These are phyloP conservation scores for Parus major DNA, from an alignment of 2,113 vertebrate genomes.

Conservation along the genomic window DNA sequence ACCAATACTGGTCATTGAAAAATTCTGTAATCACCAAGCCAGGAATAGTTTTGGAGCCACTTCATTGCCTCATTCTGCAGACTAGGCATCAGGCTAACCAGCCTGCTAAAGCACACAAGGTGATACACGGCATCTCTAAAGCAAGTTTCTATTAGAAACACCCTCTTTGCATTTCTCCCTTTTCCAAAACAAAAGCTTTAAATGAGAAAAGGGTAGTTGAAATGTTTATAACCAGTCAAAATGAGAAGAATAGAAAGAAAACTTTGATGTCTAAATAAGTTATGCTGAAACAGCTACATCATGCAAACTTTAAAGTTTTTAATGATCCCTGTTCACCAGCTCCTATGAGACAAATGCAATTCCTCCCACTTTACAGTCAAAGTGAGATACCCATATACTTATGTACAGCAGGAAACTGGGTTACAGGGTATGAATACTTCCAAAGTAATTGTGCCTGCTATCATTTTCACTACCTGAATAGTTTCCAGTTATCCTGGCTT, in stretches of 20 bases:
- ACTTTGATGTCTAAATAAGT: background rate
- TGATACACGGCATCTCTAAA: background rate
- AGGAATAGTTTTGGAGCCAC: background rate
- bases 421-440: background rate
- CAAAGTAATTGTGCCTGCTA: background rate
- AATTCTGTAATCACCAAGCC: background rate
- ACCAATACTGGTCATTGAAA: background rate
- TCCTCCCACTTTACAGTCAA: background rate
- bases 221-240: background rate
- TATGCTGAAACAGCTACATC: background rate
- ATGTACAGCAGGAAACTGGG: background rate
- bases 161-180: background rate
- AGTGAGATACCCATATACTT: background rate
- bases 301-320: background rate
- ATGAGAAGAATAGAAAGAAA: background rate
- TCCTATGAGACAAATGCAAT: background rate
- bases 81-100: background rate
- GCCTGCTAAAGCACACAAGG: background rate
- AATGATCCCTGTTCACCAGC: background rate
- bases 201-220: background rate
- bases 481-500: background rate
- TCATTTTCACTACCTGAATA: background rate
- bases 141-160: background rate
- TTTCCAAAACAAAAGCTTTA: background rate
- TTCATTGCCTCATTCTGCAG: background rate